Evolutionary conservation across 1,140 invertebrate genomes (phyloP).

Genomic region (Brachionus angularis): DNA sequence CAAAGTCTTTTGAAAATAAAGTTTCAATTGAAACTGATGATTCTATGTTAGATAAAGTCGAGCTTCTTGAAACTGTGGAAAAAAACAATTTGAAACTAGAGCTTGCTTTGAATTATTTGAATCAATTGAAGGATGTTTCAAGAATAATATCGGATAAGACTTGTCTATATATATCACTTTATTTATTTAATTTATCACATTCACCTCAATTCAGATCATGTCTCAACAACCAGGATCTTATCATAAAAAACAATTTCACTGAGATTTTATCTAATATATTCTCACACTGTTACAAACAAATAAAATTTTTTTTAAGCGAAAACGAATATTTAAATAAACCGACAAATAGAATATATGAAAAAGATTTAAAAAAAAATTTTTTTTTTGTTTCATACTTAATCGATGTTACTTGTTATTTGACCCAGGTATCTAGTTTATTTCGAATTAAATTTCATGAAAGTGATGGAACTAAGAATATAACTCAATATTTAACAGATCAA

Average conservation of each 20-base stretch:
- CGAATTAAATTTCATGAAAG: not conserved
- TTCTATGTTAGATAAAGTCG: not conserved
- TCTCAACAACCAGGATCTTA: not conserved
- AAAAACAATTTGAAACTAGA: not conserved
- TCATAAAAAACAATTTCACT: not conserved
- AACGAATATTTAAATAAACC: not conserved
- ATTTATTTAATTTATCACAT: not conserved
- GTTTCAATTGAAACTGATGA: no score
- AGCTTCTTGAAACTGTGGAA: not conserved
- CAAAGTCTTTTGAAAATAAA: no score
- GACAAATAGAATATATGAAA: not conserved
- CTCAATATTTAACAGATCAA: not conserved
- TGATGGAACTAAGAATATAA: not conserved
- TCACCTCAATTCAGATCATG: not conserved
- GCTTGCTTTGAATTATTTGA: not conserved
- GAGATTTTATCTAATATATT: not conserved
- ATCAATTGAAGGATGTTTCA: not conserved
- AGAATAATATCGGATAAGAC: not conserved
- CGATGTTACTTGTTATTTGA: not conserved
- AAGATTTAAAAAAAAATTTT: not conserved
- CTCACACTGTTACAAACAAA: not conserved
- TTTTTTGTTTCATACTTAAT: not conserved
- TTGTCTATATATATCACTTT: not conserved
- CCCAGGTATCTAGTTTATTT: not conserved
- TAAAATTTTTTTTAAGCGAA: not conserved